Conservation (phyloP, 2,797 vertebrate genomes). For the Falco berigora region DNA sequence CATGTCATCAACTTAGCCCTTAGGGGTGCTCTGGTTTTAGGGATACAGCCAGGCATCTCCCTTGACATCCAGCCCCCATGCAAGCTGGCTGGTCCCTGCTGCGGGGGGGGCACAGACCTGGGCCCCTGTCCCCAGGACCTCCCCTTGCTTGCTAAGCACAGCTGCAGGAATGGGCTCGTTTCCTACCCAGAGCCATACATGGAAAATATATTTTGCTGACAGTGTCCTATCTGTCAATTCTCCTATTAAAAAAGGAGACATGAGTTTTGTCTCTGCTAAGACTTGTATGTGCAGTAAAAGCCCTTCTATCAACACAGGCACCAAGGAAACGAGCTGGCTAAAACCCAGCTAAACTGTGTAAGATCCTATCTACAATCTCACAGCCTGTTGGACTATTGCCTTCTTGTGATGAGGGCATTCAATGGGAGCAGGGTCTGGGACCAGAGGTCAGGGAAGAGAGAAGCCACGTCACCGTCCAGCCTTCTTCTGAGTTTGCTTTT, state of each 20-base stretch:
- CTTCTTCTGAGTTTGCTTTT: not conserved
- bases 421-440: not conserved
- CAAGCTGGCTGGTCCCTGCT: not conserved
- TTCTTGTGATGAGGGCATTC: not conserved
- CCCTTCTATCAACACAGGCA: constrained; percentile 31
- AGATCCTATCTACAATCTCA: not conserved
- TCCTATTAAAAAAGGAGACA: not conserved
- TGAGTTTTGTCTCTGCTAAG: constrained; percentile 12
- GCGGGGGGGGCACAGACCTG: fast-evolving
- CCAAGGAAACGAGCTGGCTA: not conserved
- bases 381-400: not conserved
- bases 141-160: not conserved
- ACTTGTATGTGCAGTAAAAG: constrained; percentile 3
- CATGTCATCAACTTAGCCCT: not conserved
- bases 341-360: not conserved
- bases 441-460: not conserved
- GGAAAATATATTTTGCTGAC: constrained; percentile 15
- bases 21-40: not conserved
- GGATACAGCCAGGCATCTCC: not conserved
- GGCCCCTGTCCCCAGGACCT: not conserved
- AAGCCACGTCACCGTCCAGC: not conserved
- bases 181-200: not conserved
- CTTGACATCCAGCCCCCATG: not conserved
- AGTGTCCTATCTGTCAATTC: not conserved
- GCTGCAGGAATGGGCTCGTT: not conserved